These are phyloP conservation scores for Onychomys arenicola DNA, from an alignment of 2,797 vertebrate species.

Conservation along the genomic window DNA sequence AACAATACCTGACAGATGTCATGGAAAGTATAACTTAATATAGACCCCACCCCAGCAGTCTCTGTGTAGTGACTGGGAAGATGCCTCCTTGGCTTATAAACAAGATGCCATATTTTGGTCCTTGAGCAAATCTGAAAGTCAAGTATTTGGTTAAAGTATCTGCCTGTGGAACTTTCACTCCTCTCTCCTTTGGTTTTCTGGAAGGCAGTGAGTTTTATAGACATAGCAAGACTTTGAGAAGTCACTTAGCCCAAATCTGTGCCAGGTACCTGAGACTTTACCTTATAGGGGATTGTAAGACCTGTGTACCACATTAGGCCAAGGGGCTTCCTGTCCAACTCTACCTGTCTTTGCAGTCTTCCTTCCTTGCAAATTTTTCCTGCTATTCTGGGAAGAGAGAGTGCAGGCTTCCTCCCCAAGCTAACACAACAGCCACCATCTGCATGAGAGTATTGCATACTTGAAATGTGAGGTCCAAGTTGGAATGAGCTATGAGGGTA, in stretches of 20 bases:
- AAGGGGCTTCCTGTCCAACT: neutral
- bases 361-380: neutral
- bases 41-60: neutral
- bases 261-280: neutral
- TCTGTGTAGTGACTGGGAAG: neutral
- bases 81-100: neutral
- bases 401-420: neutral
- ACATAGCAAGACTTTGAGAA: neutral
- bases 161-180: neutral
- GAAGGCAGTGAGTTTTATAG: neutral
- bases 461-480: neutral
- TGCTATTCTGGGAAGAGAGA: neutral
- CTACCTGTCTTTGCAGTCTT: neutral
- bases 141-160: neutral
- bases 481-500: neutral
- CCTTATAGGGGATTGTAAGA: neutral
- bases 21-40: neutral
- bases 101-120: neutral
- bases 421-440: neutral
- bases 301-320: too few relatives aligned
- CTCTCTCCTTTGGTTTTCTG: neutral
- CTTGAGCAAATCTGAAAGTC: slow-evolving; percentile 16
- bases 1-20: neutral
- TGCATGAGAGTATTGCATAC: neutral
- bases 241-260: neutral